Percentiles rank a stretch among this genome's conserved stretches.
phyloP scores from a whole-genome alignment of 2,797 vertebrate species.

The Pachyuromys duprasi region DNA sequence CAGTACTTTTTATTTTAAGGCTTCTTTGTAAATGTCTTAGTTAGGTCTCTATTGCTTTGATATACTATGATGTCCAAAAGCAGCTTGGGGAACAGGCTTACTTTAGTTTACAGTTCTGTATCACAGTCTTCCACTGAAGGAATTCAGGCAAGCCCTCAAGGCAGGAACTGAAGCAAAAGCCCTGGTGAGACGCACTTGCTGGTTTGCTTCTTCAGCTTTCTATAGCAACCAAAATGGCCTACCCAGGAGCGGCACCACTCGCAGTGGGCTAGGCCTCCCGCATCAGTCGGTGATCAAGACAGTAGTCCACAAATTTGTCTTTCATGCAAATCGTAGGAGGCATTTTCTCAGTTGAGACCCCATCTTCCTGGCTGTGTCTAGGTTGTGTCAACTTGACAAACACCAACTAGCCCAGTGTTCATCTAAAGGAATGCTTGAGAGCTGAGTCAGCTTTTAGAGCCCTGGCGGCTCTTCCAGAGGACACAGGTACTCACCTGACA shows the following conservation, averaged over 20 bases:
- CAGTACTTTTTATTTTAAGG: conserved; percentile 2
- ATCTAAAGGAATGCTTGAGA: background rate
- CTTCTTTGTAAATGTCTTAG: background rate
- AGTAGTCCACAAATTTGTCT: too few species aligned
- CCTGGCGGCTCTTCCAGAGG: background rate
- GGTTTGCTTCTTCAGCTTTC: background rate
- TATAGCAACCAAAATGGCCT: too few species aligned
- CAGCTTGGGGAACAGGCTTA: background rate
- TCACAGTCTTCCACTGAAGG: background rate
- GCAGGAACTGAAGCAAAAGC: background rate
- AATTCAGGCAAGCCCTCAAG: background rate
- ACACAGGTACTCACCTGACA: too few species aligned
- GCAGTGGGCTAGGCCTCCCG: background rate
- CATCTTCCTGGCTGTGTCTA: background rate
- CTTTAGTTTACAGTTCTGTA: background rate
- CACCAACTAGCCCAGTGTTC: background rate
- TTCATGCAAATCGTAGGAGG: background rate
- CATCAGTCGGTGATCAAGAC: background rate
- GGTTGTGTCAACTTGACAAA: background rate
- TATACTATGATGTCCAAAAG: background rate
- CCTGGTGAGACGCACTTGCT: background rate
- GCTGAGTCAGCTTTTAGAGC: background rate
- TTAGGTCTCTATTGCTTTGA: background rate
- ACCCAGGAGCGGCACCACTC: too few species aligned
- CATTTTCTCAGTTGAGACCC: background rate